Percentiles rank a stretch among this genome's conserved stretches.
These are phyloP conservation scores for Melanotaenia pygmaea DNA, from an alignment of 2,797 vertebrate species.

Conservation along the genomic window DNA sequence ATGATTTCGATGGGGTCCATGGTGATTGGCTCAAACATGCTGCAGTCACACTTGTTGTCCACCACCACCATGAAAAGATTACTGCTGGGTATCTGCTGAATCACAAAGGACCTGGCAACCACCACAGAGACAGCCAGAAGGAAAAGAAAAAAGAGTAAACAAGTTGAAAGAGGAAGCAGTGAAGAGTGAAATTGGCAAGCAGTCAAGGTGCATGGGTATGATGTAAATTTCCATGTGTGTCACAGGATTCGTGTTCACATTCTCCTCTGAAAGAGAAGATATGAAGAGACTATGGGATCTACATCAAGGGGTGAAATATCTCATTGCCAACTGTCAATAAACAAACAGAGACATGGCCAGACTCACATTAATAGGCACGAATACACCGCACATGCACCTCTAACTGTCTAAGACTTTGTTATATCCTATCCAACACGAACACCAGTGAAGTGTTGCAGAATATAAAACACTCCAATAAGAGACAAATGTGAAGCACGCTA, in stretches of 20 bases:
- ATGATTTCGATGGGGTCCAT: constrained; percentile 98
- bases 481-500: constrained; percentile 76
- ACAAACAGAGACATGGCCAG: constrained; percentile 31
- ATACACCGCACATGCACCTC: constrained; percentile 29
- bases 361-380: constrained; percentile 28
- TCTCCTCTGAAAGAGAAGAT: constrained; percentile 28
- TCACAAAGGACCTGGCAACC: constrained; percentile 93
- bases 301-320: constrained; percentile 55
- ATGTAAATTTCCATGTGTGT: constrained; percentile 62
- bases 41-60: constrained; percentile 95
- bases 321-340: constrained; percentile 58
- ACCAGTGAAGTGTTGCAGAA: constrained; percentile 79
- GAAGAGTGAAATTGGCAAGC: constrained; percentile 34
- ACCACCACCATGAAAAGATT: constrained; percentile 99
- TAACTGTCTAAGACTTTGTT: constrained; percentile 46
- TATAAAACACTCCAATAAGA: constrained; percentile 76
- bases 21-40: constrained; percentile 89
- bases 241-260: constrained; percentile 53
- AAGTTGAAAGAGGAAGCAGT: constrained; percentile 4
- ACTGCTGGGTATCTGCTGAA: constrained; percentile 98
- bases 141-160: constrained; percentile 23
- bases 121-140: constrained; percentile 47
- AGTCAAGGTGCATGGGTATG: constrained; percentile 40
- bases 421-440: constrained; percentile 50
- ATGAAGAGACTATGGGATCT: constrained; percentile 43